A percentile compares a stretch with the other conserved stretches of the same genome.
These are phyloP conservation scores for Patella vulgata DNA, from an alignment of 1,140 invertebrate genomes.

Conservation along the genomic window DNA sequence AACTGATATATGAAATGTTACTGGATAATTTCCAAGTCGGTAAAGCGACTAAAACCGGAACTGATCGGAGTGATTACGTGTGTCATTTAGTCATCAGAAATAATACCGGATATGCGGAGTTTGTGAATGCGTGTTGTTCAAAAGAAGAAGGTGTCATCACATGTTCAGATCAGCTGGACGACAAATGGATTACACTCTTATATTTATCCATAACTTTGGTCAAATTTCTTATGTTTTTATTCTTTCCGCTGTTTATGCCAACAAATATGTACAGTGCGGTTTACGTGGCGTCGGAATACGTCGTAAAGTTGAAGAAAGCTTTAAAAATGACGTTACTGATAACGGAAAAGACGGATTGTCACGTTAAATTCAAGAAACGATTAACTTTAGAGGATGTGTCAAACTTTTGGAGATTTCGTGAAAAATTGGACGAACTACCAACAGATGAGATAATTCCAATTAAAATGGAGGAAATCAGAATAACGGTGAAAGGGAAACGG, in stretches of 20 bases:
- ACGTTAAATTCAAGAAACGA: slow-evolving; percentile 47
- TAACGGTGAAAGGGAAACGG: slow-evolving; percentile 57
- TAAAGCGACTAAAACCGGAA: slow-evolving; percentile 16
- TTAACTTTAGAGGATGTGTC: slow-evolving; percentile 50
- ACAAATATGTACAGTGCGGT: slow-evolving; percentile 51
- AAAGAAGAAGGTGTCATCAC: slow-evolving; percentile 32
- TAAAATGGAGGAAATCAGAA: slow-evolving; percentile 47
- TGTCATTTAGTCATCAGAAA: slow-evolving; percentile 59
- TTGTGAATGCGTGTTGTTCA: slow-evolving; percentile 55
- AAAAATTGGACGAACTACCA: slow-evolving; percentile 42
- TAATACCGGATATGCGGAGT: slow-evolving; percentile 43
- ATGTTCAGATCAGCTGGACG: slow-evolving; percentile 47
- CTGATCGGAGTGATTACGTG: slow-evolving; percentile 37
- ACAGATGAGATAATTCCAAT: slow-evolving; percentile 51
- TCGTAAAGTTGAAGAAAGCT: slow-evolving; percentile 53
- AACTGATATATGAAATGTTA: slow-evolving; percentile 43
- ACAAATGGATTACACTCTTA: slow-evolving; percentile 59
- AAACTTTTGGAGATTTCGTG: slow-evolving; percentile 47
- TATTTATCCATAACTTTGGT: slow-evolving; percentile 55
- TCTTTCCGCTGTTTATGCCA: slow-evolving; percentile 55
- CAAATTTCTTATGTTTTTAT: slow-evolving; percentile 57
- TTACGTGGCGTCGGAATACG: slow-evolving; percentile 57
- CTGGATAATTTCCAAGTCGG: slow-evolving; percentile 39
- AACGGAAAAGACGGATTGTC: slow-evolving; percentile 39
- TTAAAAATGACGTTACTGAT: slow-evolving; percentile 57